Conservation (phyloP, 2,888 invertebrate genomes). For the Eremobia ochroleuca region DNA sequence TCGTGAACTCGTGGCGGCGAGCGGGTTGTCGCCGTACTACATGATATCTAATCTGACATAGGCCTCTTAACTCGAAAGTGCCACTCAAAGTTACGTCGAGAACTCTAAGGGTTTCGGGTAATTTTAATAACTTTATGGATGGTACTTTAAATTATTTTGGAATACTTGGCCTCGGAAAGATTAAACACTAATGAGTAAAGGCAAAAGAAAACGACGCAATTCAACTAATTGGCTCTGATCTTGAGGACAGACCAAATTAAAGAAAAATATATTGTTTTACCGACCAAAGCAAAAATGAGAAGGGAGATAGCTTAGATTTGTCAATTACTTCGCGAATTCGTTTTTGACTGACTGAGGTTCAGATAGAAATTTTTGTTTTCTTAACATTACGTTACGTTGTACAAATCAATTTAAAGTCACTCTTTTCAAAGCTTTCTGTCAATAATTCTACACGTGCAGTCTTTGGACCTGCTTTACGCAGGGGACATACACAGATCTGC, state of each 20-base stretch:
- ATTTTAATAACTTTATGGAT: constrained; percentile 42
- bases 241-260: neutral
- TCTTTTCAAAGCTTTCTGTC: no score
- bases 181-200: constrained; percentile 24
- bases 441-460: no score
- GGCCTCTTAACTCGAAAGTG: constrained; percentile 39
- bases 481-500: no score
- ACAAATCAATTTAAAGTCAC: no score
- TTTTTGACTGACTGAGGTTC: neutral
- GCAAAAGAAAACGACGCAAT: constrained; percentile 8
- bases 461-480: no score
- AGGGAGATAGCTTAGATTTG: neutral
- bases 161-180: constrained; percentile 20
- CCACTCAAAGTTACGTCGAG: constrained; percentile 48
- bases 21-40: no score
- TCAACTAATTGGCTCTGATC: constrained; percentile 7
- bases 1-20: no score
- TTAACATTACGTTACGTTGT: no score
- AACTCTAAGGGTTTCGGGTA: constrained; percentile 31
- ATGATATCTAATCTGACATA: no score
- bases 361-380: neutral
- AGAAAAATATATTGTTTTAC: constrained; percentile 2
- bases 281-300: neutral
- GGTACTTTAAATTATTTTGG: constrained; percentile 40
- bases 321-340: neutral